Conservation (phyloP, 1,140 invertebrate species). For the Trichonephila clavata region DNA sequence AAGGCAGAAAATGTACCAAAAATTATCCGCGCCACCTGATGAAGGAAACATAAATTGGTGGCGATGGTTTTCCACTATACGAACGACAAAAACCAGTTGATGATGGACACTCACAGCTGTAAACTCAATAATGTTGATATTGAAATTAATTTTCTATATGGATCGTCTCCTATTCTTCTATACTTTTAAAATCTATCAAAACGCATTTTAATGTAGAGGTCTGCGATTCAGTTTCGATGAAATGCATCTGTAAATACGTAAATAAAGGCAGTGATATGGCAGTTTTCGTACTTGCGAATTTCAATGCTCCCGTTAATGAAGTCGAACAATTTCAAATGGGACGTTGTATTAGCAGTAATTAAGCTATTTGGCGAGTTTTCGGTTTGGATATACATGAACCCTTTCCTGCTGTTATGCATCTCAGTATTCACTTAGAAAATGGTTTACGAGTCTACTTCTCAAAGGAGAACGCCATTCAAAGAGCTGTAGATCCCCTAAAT, state of each 20-base stretch:
- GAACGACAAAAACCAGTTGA: background rate
- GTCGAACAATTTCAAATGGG: slow-evolving; percentile 75
- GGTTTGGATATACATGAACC: slow-evolving; percentile 16
- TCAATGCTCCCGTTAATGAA: slow-evolving; percentile 78
- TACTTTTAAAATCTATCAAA: slow-evolving; percentile 66
- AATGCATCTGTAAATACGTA: slow-evolving; percentile 72
- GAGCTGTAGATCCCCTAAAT: slow-evolving; percentile 79
- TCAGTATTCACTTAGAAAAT: background rate
- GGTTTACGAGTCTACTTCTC: background rate
- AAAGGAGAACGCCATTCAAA: slow-evolving; percentile 78
- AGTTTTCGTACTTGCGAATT: slow-evolving; percentile 72
- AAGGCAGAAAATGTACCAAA: background rate
- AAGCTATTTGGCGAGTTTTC: slow-evolving; percentile 78
- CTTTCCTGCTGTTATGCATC: background rate
- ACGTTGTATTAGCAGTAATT: slow-evolving; percentile 78
- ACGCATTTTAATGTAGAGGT: slow-evolving; percentile 78
- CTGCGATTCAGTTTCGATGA: slow-evolving; percentile 72
- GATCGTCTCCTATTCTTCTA: slow-evolving; percentile 77
- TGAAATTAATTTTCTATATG: slow-evolving; percentile 65
- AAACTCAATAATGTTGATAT: background rate
- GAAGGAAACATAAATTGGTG: background rate
- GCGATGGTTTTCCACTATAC: slow-evolving; percentile 68
- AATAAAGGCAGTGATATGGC: slow-evolving; percentile 78
- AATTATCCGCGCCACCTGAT: background rate
- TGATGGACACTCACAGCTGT: background rate